Evolutionary conservation across 2,113 vertebrate species (phyloP).

Genomic region (Phrynosoma blainvillii): DNA sequence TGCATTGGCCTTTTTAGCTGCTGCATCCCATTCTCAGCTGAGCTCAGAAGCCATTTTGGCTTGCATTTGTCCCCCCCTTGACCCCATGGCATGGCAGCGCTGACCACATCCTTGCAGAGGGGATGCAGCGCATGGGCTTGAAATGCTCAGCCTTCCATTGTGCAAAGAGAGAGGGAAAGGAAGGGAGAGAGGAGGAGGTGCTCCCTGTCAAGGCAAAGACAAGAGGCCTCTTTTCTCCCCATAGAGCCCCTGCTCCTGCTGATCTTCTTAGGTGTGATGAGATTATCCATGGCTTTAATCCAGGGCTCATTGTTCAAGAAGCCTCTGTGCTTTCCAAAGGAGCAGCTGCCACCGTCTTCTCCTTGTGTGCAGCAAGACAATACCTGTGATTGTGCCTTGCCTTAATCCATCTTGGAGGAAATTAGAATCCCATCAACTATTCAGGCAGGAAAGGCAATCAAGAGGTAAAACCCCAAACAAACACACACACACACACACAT

Average conservation of each 20-base stretch:
- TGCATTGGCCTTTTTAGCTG: no score
- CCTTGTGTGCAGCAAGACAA: slow-evolving; percentile 1
- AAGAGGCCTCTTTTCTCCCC: not conserved
- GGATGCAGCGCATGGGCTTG: no score
- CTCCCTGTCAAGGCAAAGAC: no score
- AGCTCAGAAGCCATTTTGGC: no score
- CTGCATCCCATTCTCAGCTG: no score
- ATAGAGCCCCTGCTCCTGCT: not conserved
- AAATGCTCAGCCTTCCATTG: not conserved
- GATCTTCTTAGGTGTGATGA: not conserved
- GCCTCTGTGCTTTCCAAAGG: not conserved
- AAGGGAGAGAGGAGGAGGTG: not conserved
- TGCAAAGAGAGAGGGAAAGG: not conserved
- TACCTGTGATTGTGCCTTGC: not conserved
- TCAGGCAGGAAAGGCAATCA: not conserved
- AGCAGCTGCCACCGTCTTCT: not conserved
- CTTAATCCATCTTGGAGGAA: slow-evolving; percentile 17
- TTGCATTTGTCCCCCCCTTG: no score
- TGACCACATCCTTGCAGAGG: no score
- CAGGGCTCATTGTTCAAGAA: not conserved
- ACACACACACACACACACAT: not conserved
- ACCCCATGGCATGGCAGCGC: no score
- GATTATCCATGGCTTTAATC: not conserved
- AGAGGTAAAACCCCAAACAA: not conserved
- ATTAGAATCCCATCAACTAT: not conserved